Conservation (phyloP, 2,888 invertebrate genomes). For the Elegia similella region DNA sequence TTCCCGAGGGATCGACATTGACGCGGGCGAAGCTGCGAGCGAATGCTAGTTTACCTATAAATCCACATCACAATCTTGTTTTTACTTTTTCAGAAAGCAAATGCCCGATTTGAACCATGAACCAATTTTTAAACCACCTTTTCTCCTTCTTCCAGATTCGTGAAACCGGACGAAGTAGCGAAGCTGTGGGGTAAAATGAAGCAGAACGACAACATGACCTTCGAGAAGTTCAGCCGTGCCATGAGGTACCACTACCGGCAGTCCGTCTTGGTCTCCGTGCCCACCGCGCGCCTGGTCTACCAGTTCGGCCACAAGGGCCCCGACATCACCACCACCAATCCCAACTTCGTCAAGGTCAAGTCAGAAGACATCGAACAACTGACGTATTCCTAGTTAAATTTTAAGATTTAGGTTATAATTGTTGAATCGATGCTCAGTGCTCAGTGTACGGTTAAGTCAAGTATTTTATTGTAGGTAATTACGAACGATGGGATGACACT, state of each 20-base stretch:
- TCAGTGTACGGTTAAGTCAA: conserved; percentile 23
- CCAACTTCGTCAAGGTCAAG: conserved; percentile 72
- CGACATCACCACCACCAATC: conserved; percentile 87
- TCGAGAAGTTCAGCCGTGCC: conserved; percentile 94
- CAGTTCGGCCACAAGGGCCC: conserved; percentile 91
- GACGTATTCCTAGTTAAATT: conserved; percentile 58
- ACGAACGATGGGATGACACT: conserved; percentile 1
- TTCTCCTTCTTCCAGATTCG: conserved; percentile 82
- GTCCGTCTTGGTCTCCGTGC: conserved; percentile 87
- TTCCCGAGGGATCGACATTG: too few relatives aligned
- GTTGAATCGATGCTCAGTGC: conserved; percentile 33
- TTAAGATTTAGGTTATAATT: conserved; percentile 33
- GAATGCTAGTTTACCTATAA: too few relatives aligned
- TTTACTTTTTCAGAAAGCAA: too few relatives aligned
- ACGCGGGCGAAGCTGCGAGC: too few relatives aligned
- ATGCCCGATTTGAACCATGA: too few relatives aligned
- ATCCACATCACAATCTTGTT: too few relatives aligned
- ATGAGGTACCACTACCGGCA: conserved; percentile 94
- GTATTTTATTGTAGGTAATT: conserved; percentile 12
- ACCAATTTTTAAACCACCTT: background rate
- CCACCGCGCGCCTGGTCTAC: conserved; percentile 89
- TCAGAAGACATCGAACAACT: conserved; percentile 54
- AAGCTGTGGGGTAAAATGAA: conserved; percentile 93
- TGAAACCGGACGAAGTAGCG: conserved; percentile 92
- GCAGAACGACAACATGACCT: conserved; percentile 94